Evolutionary conservation across 1,140 invertebrate species (phyloP).

Genomic region (Macrobrachium nipponense): DNA sequence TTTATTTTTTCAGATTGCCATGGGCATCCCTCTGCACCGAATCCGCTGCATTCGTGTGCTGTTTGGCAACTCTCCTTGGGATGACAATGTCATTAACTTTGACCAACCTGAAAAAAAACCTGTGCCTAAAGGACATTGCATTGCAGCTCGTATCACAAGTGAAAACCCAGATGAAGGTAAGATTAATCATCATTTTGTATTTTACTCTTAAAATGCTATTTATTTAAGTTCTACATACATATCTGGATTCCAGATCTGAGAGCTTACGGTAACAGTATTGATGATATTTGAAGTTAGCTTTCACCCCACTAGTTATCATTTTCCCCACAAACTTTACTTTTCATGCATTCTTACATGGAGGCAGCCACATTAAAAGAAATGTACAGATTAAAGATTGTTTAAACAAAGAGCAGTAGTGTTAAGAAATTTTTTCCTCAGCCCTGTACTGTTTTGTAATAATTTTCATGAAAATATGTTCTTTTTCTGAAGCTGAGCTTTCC

Average conservation of each 20-base stretch:
- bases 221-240: neutral
- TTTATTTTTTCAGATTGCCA: constrained; percentile 85
- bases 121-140: constrained; percentile 95
- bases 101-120: constrained; percentile 87
- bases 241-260: neutral
- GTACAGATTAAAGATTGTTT: no score
- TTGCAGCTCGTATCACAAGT: constrained; percentile 97
- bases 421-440: no score
- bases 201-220: neutral
- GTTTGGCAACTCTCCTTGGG: constrained; percentile 94
- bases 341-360: no score
- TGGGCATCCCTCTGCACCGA: constrained; percentile 96
- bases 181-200: constrained; percentile 13
- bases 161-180: constrained; percentile 98
- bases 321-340: no score
- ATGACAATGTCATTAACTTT: constrained; percentile 88
- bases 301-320: no score
- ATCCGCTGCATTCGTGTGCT: constrained; percentile 96
- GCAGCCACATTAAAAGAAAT: no score
- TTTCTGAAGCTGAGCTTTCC: constrained; percentile 1
- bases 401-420: no score
- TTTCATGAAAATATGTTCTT: no score
- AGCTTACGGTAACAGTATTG: no score
- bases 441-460: no score
- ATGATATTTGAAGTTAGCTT: no score